Conservation (phyloP, 2,113 vertebrate genomes). For the Rhegmatorhina hoffmannsi region DNA sequence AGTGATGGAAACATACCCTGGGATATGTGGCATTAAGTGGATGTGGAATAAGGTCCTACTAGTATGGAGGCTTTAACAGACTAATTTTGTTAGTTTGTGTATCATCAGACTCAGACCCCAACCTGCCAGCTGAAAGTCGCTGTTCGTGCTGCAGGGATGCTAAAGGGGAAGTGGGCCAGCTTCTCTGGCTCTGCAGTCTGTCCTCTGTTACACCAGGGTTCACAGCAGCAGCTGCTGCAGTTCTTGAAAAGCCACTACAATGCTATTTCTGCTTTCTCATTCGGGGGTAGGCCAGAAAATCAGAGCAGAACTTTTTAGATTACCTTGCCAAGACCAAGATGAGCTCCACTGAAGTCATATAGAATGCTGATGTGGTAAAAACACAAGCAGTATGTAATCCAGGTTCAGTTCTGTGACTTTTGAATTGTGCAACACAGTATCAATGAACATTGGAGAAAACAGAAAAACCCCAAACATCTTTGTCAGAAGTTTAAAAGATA, state of each 20-base stretch:
- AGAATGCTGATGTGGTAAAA: neutral
- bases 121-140: neutral
- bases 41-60: neutral
- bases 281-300: neutral
- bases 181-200: neutral
- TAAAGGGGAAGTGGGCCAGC: neutral
- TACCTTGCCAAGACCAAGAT: neutral
- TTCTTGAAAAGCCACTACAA: neutral
- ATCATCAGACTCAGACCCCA: neutral
- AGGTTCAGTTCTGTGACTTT: neutral
- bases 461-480: neutral
- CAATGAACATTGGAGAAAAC: neutral
- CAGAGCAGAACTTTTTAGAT: neutral
- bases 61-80: neutral
- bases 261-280: neutral
- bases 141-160: neutral
- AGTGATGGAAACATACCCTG: neutral
- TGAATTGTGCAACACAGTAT: neutral
- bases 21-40: neutral
- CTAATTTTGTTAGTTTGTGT: neutral
- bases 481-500: neutral
- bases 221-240: neutral
- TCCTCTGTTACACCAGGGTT: neutral
- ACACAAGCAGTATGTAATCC: fast-evolving
- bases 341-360: neutral